Evolutionary conservation across 2,888 invertebrate genomes (phyloP).

Genomic region (Scaeva pyrastri): DNA sequence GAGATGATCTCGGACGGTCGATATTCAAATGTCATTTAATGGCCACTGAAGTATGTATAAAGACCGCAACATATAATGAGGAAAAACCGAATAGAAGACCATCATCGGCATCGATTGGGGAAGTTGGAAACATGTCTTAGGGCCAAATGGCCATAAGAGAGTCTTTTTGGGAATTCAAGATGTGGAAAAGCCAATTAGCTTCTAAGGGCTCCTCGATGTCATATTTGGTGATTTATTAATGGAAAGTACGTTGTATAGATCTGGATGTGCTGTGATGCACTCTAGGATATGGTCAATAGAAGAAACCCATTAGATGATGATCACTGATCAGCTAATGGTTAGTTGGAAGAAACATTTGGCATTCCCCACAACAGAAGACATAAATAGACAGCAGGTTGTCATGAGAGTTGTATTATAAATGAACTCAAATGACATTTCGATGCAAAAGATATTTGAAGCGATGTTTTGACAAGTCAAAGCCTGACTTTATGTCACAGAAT

Average conservation of each 20-base stretch:
- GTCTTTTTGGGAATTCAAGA: slow-evolving; percentile 43
- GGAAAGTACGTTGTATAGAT: slow-evolving; percentile 9
- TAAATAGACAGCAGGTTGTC: slow-evolving; percentile 58
- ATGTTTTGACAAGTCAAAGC: slow-evolving; percentile 7
- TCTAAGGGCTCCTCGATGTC: slow-evolving; percentile 61
- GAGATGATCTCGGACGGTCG: slow-evolving; percentile 47
- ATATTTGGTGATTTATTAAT: slow-evolving; percentile 72
- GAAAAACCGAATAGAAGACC: neutral
- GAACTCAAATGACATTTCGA: slow-evolving; percentile 15
- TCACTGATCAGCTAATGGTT: slow-evolving; percentile 20
- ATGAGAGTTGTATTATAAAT: neutral
- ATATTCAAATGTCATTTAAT: slow-evolving; percentile 72
- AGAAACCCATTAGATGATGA: neutral
- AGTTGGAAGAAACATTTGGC: neutral
- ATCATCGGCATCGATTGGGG: too few species aligned
- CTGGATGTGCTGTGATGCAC: neutral
- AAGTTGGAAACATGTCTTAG: slow-evolving; percentile 6
- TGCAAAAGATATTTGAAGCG: neutral
- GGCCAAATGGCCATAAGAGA: slow-evolving; percentile 16
- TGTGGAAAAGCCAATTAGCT: slow-evolving; percentile 61
- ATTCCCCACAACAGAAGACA: slow-evolving; percentile 26
- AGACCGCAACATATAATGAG: slow-evolving; percentile 38
- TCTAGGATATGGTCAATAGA: slow-evolving; percentile 6
- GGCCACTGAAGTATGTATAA: slow-evolving; percentile 3
- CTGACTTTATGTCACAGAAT: slow-evolving; percentile 25